Percentiles rank a stretch among this genome's conserved stretches.
These are phyloP conservation scores for Toxotes jaculatrix DNA, from an alignment of 2,113 vertebrate species.

Conservation along the genomic window DNA sequence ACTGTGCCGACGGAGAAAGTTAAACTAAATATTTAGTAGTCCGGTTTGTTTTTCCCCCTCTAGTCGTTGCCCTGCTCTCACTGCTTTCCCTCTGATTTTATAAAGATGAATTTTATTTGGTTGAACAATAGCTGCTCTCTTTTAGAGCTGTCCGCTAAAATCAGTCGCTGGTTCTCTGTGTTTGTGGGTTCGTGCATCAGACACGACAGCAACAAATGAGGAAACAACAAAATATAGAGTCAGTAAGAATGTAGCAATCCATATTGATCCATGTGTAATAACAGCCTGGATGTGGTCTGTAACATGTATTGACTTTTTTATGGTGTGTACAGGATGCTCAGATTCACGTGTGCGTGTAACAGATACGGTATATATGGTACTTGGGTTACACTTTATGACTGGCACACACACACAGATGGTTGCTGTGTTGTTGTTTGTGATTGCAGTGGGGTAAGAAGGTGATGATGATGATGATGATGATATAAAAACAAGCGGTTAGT, in stretches of 20 bases:
- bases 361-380: neutral
- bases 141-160: neutral
- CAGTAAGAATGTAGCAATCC: neutral
- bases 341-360: neutral
- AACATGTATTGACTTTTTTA: neutral
- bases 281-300: neutral
- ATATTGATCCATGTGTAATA: neutral
- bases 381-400: neutral
- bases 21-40: conserved; percentile 58
- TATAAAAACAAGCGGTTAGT: neutral
- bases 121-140: conserved; percentile 18
- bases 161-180: neutral
- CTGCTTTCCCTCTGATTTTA: conserved; percentile 24
- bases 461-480: neutral
- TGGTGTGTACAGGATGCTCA: neutral
- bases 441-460: neutral
- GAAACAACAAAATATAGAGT: neutral
- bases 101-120: conserved; percentile 14
- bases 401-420: neutral
- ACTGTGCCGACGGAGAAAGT: conserved; percentile 30
- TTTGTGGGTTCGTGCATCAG: neutral
- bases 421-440: neutral
- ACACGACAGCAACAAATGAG: neutral
- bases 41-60: conserved; percentile 23
- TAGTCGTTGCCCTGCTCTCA: conserved; percentile 17